These are phyloP conservation scores for Crematogaster levior DNA, from an alignment of 2,888 invertebrate genomes.

Conservation along the genomic window DNA sequence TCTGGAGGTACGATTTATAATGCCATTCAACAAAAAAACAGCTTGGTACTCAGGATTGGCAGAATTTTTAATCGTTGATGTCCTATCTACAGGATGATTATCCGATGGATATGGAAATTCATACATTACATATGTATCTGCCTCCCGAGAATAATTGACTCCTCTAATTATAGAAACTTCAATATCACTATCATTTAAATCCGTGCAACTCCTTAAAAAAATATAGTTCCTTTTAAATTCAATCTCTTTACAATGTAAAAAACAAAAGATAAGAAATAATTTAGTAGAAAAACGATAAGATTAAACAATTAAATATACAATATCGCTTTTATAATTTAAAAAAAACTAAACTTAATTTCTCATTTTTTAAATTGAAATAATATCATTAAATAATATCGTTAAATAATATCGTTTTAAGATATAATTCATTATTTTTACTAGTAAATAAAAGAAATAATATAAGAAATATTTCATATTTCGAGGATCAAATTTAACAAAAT, in stretches of 20 bases:
- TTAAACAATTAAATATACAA: no score
- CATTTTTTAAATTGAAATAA: no score
- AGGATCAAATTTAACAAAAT: no score
- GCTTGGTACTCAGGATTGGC: slow-evolving; percentile 96
- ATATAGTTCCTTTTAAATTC: not conserved
- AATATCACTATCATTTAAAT: slow-evolving; percentile 95
- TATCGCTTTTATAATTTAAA: no score
- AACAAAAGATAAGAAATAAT: not conserved
- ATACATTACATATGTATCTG: slow-evolving; percentile 96
- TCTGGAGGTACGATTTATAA: slow-evolving; percentile 92
- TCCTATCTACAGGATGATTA: slow-evolving; percentile 91
- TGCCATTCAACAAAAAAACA: slow-evolving; percentile 89
- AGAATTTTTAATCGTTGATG: slow-evolving; percentile 92
- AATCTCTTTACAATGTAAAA: not conserved
- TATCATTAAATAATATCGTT: no score
- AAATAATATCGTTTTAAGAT: no score
- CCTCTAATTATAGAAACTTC: slow-evolving; percentile 95
- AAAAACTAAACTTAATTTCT: no score
- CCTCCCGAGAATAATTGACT: slow-evolving; percentile 94
- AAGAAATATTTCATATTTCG: no score
- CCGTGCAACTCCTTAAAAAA: slow-evolving; percentile 92
- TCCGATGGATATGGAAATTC: slow-evolving; percentile 97
- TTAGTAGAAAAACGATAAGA: not conserved
- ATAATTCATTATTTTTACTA: no score
- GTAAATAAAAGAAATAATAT: no score